Evolutionary conservation across 1,140 invertebrate genomes (phyloP).

Genomic region (Bactericera cockerelli): DNA sequence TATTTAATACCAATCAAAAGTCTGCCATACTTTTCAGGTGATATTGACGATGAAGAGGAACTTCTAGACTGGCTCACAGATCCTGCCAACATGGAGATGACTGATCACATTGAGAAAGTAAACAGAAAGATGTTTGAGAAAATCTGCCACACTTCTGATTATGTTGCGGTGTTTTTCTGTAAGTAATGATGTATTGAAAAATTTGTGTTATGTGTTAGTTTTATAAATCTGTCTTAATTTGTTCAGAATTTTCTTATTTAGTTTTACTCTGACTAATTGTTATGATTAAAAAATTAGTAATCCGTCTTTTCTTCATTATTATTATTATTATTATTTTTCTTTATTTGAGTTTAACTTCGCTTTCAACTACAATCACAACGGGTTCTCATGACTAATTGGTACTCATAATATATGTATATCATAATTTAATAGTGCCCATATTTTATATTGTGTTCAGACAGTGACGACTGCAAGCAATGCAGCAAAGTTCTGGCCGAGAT

Average conservation of each 20-base stretch:
- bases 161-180: conserved; percentile 92
- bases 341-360: too few relatives aligned
- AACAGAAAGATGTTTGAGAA: conserved; percentile 89
- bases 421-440: too few relatives aligned
- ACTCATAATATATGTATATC: too few relatives aligned
- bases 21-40: conserved; percentile 38
- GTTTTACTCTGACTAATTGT: too few relatives aligned
- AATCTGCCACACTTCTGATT: conserved; percentile 75
- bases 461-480: conserved; percentile 87
- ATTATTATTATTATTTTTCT: not conserved
- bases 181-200: conserved; percentile 37
- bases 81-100: conserved; percentile 86
- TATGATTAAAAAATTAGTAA: too few relatives aligned
- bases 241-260: too few relatives aligned
- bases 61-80: conserved; percentile 85
- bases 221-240: too few relatives aligned
- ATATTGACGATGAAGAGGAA: conserved; percentile 85
- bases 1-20: too few relatives aligned
- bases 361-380: too few relatives aligned
- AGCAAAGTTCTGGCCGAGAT: conserved; percentile 71
- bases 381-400: too few relatives aligned
- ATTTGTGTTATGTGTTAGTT: too few relatives aligned
- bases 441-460: conserved; percentile 56
- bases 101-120: conserved; percentile 82
- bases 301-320: too few relatives aligned